Evolutionary conservation across 37 sponge, comb jelly and placozoan species (phyloP).

Genomic region (Crambe crambe): DNA sequence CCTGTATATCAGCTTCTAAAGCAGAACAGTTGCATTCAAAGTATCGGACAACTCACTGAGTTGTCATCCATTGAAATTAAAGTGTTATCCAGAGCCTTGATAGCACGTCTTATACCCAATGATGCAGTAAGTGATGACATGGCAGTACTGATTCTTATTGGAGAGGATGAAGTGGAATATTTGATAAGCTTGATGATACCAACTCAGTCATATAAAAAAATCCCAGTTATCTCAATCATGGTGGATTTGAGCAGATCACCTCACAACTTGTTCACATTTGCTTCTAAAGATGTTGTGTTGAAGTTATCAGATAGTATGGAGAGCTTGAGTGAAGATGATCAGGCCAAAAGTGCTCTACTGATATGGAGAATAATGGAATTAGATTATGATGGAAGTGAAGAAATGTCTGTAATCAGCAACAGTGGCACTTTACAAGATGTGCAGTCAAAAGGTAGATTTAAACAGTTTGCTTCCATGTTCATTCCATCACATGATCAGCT

Average conservation of each 20-base stretch:
- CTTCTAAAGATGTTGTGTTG: neutral
- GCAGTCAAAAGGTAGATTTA: no score
- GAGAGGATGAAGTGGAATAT: neutral
- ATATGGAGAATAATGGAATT: slow-evolving; percentile 9
- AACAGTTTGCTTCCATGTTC: no score
- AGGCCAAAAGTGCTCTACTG: neutral
- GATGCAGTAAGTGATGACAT: slow-evolving; percentile 1
- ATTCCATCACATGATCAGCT: no score
- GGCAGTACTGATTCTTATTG: neutral
- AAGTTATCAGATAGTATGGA: slow-evolving; percentile 7
- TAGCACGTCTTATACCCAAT: slow-evolving; percentile 1
- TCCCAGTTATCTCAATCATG: neutral
- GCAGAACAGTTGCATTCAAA: neutral
- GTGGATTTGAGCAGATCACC: slow-evolving; percentile 5
- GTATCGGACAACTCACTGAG: neutral
- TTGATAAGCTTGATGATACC: neutral
- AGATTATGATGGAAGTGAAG: neutral
- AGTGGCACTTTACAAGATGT: neutral
- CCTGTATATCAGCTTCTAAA: neutral
- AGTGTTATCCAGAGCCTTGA: neutral
- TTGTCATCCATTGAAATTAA: slow-evolving; percentile 1
- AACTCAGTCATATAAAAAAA: neutral
- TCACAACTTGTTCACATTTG: neutral
- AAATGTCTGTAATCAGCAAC: neutral
- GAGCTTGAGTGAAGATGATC: slow-evolving; percentile 3